A percentile compares a stretch with the other conserved stretches of the same genome.
phyloP scores from a whole-genome alignment of 2,113 vertebrate species.

The Ovibos moschatus region DNA sequence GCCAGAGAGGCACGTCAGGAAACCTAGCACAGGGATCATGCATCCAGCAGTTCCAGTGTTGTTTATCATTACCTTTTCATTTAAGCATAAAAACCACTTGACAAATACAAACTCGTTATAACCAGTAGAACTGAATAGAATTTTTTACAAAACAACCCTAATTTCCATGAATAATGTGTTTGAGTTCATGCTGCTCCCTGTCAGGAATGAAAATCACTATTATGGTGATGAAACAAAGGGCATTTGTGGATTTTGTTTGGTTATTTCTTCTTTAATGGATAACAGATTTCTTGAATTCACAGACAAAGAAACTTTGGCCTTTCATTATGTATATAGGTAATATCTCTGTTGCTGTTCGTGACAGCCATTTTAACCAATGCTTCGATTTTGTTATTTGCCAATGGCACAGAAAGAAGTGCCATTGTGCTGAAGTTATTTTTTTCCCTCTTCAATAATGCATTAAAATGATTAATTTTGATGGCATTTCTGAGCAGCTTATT shows the following conservation, averaged over 20 bases:
- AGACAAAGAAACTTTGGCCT: background rate
- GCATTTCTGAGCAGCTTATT: background rate
- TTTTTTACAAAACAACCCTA: slow-evolving; percentile 54
- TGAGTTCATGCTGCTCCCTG: slow-evolving; percentile 53
- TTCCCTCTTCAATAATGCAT: background rate
- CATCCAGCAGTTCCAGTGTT: slow-evolving; percentile 46
- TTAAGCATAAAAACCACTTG: slow-evolving; percentile 69
- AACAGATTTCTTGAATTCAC: slow-evolving; percentile 49
- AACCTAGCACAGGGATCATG: slow-evolving; percentile 26
- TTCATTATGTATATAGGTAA: background rate
- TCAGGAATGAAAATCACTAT: slow-evolving; percentile 61
- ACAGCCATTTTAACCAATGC: background rate
- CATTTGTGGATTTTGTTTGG: slow-evolving; percentile 44
- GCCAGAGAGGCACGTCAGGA: slow-evolving; percentile 39
- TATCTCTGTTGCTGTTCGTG: background rate
- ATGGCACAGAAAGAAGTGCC: background rate
- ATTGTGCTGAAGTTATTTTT: slow-evolving; percentile 3
- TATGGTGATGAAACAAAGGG: slow-evolving; percentile 50
- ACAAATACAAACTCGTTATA: slow-evolving; percentile 74
- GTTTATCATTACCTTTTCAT: slow-evolving; percentile 74
- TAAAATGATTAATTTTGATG: slow-evolving; percentile 23
- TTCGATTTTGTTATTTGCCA: background rate
- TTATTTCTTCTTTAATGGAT: slow-evolving; percentile 30
- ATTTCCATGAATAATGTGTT: slow-evolving; percentile 59
- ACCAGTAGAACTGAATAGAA: slow-evolving; percentile 54